Percentiles rank a stretch among this genome's conserved stretches.
Conservation (phyloP, 1,140 invertebrate genomes). For the Neodiprion pinetum region DNA sequence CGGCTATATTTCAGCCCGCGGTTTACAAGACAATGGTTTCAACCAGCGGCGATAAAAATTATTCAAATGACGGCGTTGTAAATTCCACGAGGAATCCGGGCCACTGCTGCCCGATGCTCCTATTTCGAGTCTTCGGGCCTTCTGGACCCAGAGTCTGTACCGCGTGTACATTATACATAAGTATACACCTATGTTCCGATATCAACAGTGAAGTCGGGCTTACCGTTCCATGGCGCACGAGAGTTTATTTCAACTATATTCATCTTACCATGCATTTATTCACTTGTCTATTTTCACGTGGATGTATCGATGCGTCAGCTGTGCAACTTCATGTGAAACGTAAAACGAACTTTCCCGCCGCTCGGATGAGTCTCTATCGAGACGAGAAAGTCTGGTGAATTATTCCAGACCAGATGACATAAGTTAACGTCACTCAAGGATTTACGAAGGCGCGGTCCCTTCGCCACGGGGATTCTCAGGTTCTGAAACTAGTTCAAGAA, state of each 20-base stretch:
- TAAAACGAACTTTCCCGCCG: too few species aligned
- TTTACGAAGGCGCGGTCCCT: not conserved
- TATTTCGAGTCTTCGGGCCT: slow-evolving; percentile 13
- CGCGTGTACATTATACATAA: not conserved
- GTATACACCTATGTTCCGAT: not conserved
- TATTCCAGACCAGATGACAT: not conserved
- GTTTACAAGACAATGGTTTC: slow-evolving; percentile 57
- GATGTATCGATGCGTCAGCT: too few species aligned
- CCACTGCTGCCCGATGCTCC: slow-evolving; percentile 17
- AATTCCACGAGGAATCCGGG: slow-evolving; percentile 38
- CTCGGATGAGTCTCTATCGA: not conserved
- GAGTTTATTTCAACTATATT: too few species aligned
- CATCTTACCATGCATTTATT: too few species aligned
- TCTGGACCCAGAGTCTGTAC: slow-evolving; percentile 9
- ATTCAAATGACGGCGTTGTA: slow-evolving; percentile 49
- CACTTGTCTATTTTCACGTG: too few species aligned
- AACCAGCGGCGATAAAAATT: slow-evolving; percentile 51
- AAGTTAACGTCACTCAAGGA: not conserved
- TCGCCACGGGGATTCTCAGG: not conserved
- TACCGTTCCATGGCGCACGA: too few species aligned
- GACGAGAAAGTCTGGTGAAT: not conserved
- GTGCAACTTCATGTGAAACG: too few species aligned
- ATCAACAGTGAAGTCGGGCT: not conserved
- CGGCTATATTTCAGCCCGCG: slow-evolving; percentile 47
- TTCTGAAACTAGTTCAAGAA: slow-evolving; percentile 1